Percentiles rank a stretch among this genome's conserved stretches.
Conservation (phyloP, 2,797 vertebrate genomes). For the Pseudopleuronectes americanus region DNA sequence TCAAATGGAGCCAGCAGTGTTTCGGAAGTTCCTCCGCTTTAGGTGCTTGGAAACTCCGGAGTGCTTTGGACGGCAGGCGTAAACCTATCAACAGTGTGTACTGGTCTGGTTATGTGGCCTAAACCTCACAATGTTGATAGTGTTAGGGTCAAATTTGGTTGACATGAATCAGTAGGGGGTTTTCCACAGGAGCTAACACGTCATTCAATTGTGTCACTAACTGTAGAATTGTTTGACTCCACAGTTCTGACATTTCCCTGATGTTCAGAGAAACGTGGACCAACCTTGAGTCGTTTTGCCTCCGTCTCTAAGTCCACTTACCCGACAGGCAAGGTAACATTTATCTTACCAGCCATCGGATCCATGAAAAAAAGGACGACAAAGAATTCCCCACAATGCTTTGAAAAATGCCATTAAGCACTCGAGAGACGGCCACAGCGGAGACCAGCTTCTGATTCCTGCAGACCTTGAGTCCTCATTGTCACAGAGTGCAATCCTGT, state of each 20-base stretch:
- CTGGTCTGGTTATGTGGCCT: too few relatives aligned
- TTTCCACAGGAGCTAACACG: too few relatives aligned
- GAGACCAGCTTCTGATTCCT: conserved; percentile 16
- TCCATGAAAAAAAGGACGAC: conserved; percentile 5
- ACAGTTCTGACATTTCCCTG: background rate
- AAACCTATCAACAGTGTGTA: too few relatives aligned
- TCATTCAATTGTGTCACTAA: background rate
- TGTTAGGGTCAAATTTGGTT: too few relatives aligned
- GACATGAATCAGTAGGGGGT: too few relatives aligned
- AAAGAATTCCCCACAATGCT: conserved; percentile 5
- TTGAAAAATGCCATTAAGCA: background rate
- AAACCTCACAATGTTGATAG: too few relatives aligned
- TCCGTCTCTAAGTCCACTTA: background rate
- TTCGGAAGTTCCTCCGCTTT: too few relatives aligned
- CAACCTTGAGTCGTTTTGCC: background rate
- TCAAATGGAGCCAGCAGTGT: too few relatives aligned
- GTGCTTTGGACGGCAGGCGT: too few relatives aligned
- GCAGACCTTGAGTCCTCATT: conserved; percentile 28
- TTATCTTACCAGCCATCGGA: background rate
- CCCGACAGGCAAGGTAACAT: conserved; percentile 2
- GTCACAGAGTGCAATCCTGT: conserved; percentile 39
- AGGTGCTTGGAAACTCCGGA: too few relatives aligned
- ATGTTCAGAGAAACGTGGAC: conserved; percentile 1
- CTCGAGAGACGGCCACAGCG: conserved; percentile 4
- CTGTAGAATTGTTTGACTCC: background rate